Evolutionary conservation across 2,888 invertebrate genomes (phyloP), one percentile per base, ranked within the genome.

Genomic region (Cistogaster globosa): DNA sequence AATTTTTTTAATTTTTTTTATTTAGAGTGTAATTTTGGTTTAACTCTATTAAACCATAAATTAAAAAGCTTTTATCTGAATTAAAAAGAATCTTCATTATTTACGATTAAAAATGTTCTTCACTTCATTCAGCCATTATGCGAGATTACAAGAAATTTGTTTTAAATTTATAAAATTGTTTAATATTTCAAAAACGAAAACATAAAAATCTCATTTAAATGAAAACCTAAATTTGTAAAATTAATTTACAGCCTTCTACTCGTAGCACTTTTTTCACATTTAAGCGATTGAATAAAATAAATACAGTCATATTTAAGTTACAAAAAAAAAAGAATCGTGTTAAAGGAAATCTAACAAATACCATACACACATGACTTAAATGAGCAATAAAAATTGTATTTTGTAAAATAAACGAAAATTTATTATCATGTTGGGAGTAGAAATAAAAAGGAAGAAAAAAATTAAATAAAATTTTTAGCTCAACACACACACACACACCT

Each of bases 401-500:
- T 72, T 60, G 5, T 72, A 20, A 68, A 53, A 62, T 53, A 78
- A 69, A 78, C n/a, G 3, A 22, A 42, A 53, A 78, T 78, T 62
- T 67, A 77, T 68, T 22, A 51, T 68, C 76, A 60, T 16, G 58
- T 5, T 32, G 58, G 16, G 32, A 60, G 18, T 16, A 38, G 14
- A 68, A n/a, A 58, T 60, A 53, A 69, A 75, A 45, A 53, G 51
- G n/a, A 51, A 51, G 51, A 53, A 51, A 51, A 6, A 26, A 51
- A 57, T 20, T 58, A 20, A 60, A 68, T 38, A 60, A 12, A 58
- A 60, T 7, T 36, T 32, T 32, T 7, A 32, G 32, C 32, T n/a
- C n/a, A n/a, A n/a, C n/a, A n/a, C n/a, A n/a, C 2, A 32, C 32
- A 32, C 32, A 32, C 32, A 32, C 48, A n/a, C 6, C 42, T 58